A percentile compares a stretch with the other conserved stretches of the same genome.
These are phyloP conservation scores for Palaemon carinicauda DNA, from an alignment of 1,140 invertebrate species.

Conservation along the genomic window DNA sequence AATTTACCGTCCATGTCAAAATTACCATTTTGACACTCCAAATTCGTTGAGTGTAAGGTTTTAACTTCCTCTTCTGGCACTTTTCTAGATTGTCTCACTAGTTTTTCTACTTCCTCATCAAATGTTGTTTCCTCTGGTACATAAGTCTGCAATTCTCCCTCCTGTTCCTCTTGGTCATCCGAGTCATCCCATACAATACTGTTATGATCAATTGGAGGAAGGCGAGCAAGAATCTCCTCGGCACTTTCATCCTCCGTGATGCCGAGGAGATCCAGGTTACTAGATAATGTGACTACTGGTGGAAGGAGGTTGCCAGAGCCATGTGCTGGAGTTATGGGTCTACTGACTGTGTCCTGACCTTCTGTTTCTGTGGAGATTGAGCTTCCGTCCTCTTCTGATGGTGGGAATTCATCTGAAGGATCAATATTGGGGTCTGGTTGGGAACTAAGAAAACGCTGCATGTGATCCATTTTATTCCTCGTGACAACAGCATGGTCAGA, in stretches of 20 bases:
- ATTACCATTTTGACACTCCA: slow-evolving; percentile 73
- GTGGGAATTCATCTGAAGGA: slow-evolving; percentile 5
- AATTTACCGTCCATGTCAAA: slow-evolving; percentile 72
- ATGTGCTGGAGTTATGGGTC: slow-evolving; percentile 26
- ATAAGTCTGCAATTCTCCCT: slow-evolving; percentile 63
- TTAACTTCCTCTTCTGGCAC: slow-evolving; percentile 65
- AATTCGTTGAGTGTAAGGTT: slow-evolving; percentile 65
- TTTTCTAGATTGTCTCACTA: slow-evolving; percentile 55
- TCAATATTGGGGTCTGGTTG: slow-evolving; percentile 61
- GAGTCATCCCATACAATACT: slow-evolving; percentile 68
- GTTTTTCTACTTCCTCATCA: slow-evolving; percentile 60
- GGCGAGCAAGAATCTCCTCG: slow-evolving; percentile 70
- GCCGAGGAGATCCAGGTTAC: slow-evolving; percentile 62
- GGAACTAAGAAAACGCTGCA: slow-evolving; percentile 69
- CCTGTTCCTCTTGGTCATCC: slow-evolving; percentile 56
- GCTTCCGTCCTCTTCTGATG: slow-evolving; percentile 40
- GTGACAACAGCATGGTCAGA: slow-evolving; percentile 60
- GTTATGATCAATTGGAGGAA: slow-evolving; percentile 72
- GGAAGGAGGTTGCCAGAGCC: background rate
- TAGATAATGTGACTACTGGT: background rate
- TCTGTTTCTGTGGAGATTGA: slow-evolving; percentile 62
- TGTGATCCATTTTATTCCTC: slow-evolving; percentile 70
- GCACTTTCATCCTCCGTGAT: slow-evolving; percentile 64
- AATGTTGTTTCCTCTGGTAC: slow-evolving; percentile 62
- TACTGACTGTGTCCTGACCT: slow-evolving; percentile 7